Evolutionary conservation across 2,888 invertebrate species (phyloP), one percentile per base, ranked within the genome.

Genomic region (Nesidiocoris tenuis): DNA sequence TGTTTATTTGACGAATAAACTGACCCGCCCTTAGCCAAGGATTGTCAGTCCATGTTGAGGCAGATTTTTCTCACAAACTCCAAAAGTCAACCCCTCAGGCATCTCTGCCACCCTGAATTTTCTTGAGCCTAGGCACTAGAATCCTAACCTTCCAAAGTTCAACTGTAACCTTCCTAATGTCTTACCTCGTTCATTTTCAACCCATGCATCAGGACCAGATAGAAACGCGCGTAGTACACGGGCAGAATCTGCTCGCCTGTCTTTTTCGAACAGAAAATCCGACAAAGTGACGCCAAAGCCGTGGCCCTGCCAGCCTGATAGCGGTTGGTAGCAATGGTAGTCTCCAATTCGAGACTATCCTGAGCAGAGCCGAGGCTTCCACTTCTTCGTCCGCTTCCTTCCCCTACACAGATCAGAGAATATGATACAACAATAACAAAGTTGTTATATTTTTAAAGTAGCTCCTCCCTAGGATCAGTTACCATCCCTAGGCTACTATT

Each of bases 251-350:
- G 92, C 85, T 97, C 97, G 57, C 94, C 93, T 0, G 96, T 95
- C 84, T 95, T 95, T 85, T 96, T 96, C 0, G 97, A 92, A 84
- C 96, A 97, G 83, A 99, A 92, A 82, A 98, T 95, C 81, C 97
- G 89, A 84, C 98, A 98, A 21, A 99, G 85, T 1, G 98, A 92
- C 21, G 97, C 98, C 81, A 98, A 88, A 0, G 98, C 98, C 84
- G 96, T 96, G 0, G 98, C 98, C 77, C 95, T 89, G 0, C 98
- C 92, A 83, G 85, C 84, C 80, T 87, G 85, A 79, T 85, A 86
- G 24, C 78, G 78, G 61, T 76, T 76, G 21, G 24, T 12, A 16
- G 16, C 19, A 9, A n/a, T 61, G 39, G 17, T 72, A 9, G 63
- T 22, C 16, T 72, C 72, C 19, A 72, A 19, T 17, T 72, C 72